Base-by-base conservation (phyloP, 2,888 invertebrate species). In the Achlya flavicornis region DNA sequence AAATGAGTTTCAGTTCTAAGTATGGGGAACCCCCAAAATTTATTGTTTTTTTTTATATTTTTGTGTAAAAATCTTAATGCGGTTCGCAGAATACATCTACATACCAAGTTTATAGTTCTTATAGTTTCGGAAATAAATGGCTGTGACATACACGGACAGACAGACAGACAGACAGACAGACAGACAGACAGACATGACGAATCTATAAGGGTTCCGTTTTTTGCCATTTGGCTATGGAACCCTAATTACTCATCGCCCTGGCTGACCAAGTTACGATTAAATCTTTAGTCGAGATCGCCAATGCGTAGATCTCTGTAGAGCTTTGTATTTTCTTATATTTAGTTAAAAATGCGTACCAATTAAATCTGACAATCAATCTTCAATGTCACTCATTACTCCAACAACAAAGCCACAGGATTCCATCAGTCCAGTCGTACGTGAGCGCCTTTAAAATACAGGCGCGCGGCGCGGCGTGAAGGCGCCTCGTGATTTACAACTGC, bases 401-500 rank as follows among this genome's bases (percentile, higher is more conserved):
- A 53, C 4, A 53, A 53, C 53, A 53, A 53, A 7, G 53, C 19
- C 53, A 19, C 19, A 53, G 53, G 19, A 53, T 19, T 19, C 53
- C 53, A 19, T 16, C 19, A 53, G 53, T 19, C 19, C 10, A n/a
- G 10, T 53, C 53, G 53, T 59, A 59, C 58, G 58, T 59, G 41
- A 33, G 41, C 41, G 59, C 41, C 41, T 59, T 59, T 41, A 41
- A 19, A 41, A 14, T 43, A 26, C 43, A 41, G 33, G 19, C 16
- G 16, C 16, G 61, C 78, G 76, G 16, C 35, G 61, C 78, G 76
- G 65, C 75, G 68, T 64, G 46, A 46, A 80, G 86, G 86, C 85
- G 88, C 86, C 88, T 73, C 73, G 75, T 91, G 86, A 91, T 90
- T 91, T 89, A 91, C 83, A 81, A 80, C 87, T 78, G 71, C 77